Percentiles rank a stretch among this genome's conserved stretches.
phyloP scores from a whole-genome alignment of 2,888 invertebrate species.

The Pegoplata infirma region DNA sequence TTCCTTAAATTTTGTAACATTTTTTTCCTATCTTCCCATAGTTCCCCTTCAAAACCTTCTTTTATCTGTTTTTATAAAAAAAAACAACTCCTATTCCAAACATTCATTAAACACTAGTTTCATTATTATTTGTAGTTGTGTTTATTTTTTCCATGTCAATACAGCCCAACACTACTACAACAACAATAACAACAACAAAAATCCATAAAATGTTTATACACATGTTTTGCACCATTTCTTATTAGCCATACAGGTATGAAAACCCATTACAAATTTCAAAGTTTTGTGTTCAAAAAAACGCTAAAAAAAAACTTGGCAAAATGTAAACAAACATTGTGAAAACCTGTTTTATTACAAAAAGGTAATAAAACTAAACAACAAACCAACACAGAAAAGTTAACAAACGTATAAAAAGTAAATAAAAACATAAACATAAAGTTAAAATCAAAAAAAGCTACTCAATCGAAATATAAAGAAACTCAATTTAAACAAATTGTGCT shows the following conservation, averaged over 20 bases:
- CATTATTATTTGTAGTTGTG: not conserved
- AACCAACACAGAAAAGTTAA: conserved; percentile 27
- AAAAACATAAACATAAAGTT: too few relatives aligned
- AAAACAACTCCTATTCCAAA: not conserved
- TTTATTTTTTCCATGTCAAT: not conserved
- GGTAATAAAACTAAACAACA: not conserved
- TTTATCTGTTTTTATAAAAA: too few relatives aligned
- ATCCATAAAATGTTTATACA: conserved; percentile 26
- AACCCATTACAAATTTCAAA: not conserved
- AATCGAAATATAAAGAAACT: too few relatives aligned
- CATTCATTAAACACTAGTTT: conserved; percentile 6
- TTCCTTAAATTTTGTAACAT: too few relatives aligned
- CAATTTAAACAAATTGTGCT: too few relatives aligned
- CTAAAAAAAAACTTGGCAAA: conserved; percentile 42
- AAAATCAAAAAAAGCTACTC: not conserved
- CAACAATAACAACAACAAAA: not conserved
- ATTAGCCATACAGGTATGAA: conserved; percentile 23
- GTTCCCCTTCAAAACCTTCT: too few relatives aligned
- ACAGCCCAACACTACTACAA: too few relatives aligned
- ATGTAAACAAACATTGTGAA: conserved; percentile 59
- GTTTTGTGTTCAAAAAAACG: conserved; percentile 5
- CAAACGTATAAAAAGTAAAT: conserved; percentile 1
- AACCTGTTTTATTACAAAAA: conserved; percentile 46
- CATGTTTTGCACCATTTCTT: conserved; percentile 41
- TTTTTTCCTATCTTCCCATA: too few relatives aligned